These are phyloP conservation scores for Pteromalus puparum DNA, from an alignment of 1,140 invertebrate genomes.

Conservation along the genomic window DNA sequence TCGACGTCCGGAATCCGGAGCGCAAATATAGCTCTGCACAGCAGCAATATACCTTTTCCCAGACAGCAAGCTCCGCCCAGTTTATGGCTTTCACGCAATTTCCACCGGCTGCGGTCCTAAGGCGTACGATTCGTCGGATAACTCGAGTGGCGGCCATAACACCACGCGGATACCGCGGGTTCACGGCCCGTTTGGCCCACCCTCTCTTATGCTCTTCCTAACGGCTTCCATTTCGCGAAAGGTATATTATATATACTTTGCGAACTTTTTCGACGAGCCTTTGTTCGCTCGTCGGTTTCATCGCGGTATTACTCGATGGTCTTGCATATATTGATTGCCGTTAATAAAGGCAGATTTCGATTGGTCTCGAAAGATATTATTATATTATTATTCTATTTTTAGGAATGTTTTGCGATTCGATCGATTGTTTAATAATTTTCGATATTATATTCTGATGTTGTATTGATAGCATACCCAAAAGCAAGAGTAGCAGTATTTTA, in stretches of 20 bases:
- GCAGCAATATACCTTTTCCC: constrained; percentile 18
- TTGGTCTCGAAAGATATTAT: no score
- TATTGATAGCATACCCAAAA: no score
- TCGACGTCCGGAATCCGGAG: background rate
- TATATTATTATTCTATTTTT: no score
- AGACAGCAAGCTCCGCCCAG: constrained; percentile 34
- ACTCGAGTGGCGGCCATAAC: constrained; percentile 37
- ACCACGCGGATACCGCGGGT: constrained; percentile 2
- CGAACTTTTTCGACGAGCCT: background rate
- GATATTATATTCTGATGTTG: no score
- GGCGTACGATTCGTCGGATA: constrained; percentile 29
- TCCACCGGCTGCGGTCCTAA: background rate
- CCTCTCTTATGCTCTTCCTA: background rate
- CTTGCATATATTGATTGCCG: no score
- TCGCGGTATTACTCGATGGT: no score
- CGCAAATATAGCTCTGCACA: constrained; percentile 4
- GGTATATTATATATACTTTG: background rate
- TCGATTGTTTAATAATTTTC: no score
- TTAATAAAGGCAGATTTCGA: no score
- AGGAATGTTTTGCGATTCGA: no score
- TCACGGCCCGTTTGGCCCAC: background rate
- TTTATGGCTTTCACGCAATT: constrained; percentile 32
- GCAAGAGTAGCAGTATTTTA: no score
- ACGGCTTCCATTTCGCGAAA: background rate
- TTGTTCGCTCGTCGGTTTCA: background rate